Evolutionary conservation across 2,113 vertebrate genomes (phyloP).

Genomic region (Pungitius pungitius): DNA sequence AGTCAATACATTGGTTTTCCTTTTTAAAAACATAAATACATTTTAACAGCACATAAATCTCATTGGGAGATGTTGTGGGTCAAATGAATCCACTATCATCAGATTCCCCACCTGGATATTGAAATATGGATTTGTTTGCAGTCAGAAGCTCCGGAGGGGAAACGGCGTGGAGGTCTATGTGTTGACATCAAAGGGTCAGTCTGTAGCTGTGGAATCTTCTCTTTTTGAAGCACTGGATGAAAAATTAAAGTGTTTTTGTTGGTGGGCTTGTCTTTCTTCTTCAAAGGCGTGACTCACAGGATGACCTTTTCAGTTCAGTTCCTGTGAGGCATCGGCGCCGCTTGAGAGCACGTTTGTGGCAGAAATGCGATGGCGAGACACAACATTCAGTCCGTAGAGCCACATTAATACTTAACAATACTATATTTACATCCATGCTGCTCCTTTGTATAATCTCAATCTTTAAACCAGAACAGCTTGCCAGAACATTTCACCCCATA

Average conservation of each 20-base stretch:
- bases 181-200: conserved; percentile 57
- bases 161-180: conserved; percentile 27
- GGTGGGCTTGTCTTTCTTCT: conserved; percentile 72
- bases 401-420: too few relatives aligned
- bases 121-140: conserved; percentile 32
- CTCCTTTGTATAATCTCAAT: too few relatives aligned
- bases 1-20: too few relatives aligned
- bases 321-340: conserved; percentile 41
- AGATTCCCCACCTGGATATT: conserved; percentile 6
- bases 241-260: conserved; percentile 65
- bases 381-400: too few relatives aligned
- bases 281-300: conserved; percentile 73
- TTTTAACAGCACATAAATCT: too few relatives aligned
- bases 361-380: background rate
- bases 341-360: conserved; percentile 39
- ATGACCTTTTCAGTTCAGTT: conserved; percentile 67
- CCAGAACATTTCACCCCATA: background rate
- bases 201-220: conserved; percentile 66
- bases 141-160: conserved; percentile 23
- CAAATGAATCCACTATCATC: too few relatives aligned
- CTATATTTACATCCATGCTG: too few relatives aligned
- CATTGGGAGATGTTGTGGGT: too few relatives aligned
- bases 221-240: conserved; percentile 68
- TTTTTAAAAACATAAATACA: too few relatives aligned
- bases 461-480: too few relatives aligned